Evolutionary conservation across 2,797 vertebrate genomes (phyloP).

Genomic region (Hippopotamyrus pictus): DNA sequence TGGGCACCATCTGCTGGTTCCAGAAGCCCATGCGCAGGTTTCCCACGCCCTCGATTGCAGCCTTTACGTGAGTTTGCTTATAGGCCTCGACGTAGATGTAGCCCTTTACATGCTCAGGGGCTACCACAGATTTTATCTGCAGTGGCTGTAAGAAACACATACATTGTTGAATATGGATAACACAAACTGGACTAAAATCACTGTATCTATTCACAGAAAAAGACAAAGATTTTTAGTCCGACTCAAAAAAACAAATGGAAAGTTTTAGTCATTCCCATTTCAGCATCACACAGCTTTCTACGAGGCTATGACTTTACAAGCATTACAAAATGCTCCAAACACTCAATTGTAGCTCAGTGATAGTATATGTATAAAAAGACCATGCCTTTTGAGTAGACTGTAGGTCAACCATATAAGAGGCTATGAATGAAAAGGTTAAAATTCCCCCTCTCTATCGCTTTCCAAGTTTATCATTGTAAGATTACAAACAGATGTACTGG

Average conservation of each 20-base stretch:
- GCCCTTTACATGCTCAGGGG: conserved; percentile 87
- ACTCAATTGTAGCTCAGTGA: background rate
- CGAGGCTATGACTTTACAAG: background rate
- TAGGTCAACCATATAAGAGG: background rate
- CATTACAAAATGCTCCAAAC: background rate
- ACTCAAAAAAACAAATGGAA: background rate
- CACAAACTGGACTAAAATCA: background rate
- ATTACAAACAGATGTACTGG: background rate
- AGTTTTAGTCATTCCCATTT: background rate
- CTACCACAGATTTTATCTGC: conserved; percentile 93
- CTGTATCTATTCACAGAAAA: background rate
- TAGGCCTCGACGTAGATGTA: conserved; percentile 95
- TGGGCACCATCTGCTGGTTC: conserved; percentile 99
- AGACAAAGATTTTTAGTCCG: background rate
- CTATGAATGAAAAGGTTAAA: background rate
- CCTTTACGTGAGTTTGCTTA: conserved; percentile 93
- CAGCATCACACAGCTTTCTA: background rate
- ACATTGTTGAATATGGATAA: background rate
- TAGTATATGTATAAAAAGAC: background rate
- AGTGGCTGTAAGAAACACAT: conserved; percentile 63
- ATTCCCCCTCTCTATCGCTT: background rate
- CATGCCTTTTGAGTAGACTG: background rate
- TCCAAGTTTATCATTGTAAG: background rate
- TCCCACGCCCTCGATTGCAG: conserved; percentile 90
- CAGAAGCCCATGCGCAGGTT: conserved; percentile 93